Conservation (phyloP, 2,113 vertebrate genomes). For the Crocuta crocuta region DNA sequence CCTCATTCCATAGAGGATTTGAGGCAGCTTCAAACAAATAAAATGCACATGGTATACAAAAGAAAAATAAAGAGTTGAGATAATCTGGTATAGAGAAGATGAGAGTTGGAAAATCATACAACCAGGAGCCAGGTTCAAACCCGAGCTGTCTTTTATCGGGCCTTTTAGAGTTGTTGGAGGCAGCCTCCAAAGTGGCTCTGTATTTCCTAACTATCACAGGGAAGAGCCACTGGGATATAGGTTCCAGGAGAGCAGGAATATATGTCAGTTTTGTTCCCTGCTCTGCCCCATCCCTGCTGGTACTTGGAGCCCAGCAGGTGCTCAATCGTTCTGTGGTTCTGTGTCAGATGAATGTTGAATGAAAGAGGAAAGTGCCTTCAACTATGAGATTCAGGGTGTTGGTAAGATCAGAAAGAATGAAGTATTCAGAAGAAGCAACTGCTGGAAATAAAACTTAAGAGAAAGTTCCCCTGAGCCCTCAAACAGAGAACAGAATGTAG, state of each 20-base stretch:
- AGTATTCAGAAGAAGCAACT: constrained; percentile 39
- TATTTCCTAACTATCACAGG: background rate
- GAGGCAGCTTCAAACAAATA: background rate
- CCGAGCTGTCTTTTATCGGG: background rate
- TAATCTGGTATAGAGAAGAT: constrained; percentile 23
- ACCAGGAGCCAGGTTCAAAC: background rate
- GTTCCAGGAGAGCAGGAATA: background rate
- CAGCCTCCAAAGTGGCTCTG: background rate
- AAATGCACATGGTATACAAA: background rate
- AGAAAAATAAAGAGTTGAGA: constrained; percentile 23
- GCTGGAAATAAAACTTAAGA: background rate
- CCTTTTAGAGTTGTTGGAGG: background rate
- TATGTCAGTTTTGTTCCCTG: background rate
- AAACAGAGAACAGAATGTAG: constrained; percentile 49
- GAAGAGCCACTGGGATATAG: background rate
- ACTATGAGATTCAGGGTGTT: background rate
- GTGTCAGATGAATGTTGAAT: background rate
- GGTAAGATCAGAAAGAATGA: constrained; percentile 8
- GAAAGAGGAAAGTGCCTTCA: background rate
- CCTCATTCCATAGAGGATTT: constrained; percentile 29
- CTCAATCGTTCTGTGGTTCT: background rate
- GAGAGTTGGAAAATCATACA: background rate
- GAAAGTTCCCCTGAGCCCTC: background rate
- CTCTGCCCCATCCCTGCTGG: background rate
- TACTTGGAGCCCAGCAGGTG: background rate